Percentiles rank a stretch among this genome's conserved stretches.
phyloP scores from a whole-genome alignment of 2,113 vertebrate species.

The Pelecanoides urinatrix region DNA sequence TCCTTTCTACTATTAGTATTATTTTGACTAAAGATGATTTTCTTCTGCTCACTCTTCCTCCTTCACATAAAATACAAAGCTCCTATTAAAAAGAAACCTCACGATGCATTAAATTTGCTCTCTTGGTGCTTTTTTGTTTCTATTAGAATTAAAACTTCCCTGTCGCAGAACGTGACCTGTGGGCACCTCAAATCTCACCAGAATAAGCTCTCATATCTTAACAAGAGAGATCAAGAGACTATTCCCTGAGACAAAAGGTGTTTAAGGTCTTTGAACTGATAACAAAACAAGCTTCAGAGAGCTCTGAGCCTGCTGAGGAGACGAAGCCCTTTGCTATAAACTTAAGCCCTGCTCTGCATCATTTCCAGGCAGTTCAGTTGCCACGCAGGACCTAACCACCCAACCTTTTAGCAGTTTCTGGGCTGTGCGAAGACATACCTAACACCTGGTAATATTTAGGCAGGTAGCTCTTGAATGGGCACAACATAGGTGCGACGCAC shows the following conservation, averaged over 20 bases:
- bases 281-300: not conserved
- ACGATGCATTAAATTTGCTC: not conserved
- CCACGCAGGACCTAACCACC: not conserved
- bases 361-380: not conserved
- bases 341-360: not conserved
- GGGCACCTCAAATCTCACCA: not conserved
- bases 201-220: not conserved
- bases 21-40: not conserved
- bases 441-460: not conserved
- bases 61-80: not conserved
- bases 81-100: not conserved
- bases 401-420: not conserved
- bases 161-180: rapidly evolving
- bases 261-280: not conserved
- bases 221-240: not conserved
- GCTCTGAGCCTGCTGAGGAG: not conserved
- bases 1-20: not conserved
- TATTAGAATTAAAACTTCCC: not conserved
- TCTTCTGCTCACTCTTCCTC: not conserved
- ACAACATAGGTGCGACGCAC: not conserved
- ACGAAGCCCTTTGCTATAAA: not conserved
- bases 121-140: not conserved
- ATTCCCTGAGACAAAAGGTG: not conserved
- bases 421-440: not conserved
- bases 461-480: not conserved